Percentiles rank a stretch among this genome's conserved stretches.
phyloP scores from a whole-genome alignment of 2,113 vertebrate genomes.

The Poecile atricapillus region DNA sequence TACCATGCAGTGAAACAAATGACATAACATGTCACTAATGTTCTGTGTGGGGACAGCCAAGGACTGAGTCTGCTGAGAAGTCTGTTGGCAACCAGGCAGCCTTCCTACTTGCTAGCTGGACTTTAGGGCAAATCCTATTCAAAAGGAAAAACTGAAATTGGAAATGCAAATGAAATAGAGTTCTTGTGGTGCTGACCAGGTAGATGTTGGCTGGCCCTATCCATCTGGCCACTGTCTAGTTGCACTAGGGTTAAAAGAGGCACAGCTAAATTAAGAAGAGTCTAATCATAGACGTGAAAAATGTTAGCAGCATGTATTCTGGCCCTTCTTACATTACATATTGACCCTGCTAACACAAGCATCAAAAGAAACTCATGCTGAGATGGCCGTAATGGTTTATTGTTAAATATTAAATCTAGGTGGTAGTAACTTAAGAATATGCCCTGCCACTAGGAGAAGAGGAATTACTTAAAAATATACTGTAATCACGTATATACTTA shows the following conservation, averaged over 20 bases:
- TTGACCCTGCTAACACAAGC: background rate
- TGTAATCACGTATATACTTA: accelerated
- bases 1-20: background rate
- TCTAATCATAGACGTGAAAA: slow-evolving; percentile 11
- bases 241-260: background rate
- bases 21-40: background rate
- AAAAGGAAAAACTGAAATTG: background rate
- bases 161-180: background rate
- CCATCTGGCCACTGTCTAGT: background rate
- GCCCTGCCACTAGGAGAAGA: background rate
- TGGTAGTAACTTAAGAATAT: background rate
- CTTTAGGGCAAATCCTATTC: background rate
- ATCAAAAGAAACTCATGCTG: background rate
- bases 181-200: background rate
- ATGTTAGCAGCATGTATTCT: slow-evolving; percentile 28
- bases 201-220: background rate
- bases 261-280: slow-evolving; percentile 34
- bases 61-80: background rate
- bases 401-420: background rate
- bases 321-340: background rate
- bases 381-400: background rate
- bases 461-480: background rate
- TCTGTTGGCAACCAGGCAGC: background rate
- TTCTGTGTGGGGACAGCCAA: background rate
- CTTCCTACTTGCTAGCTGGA: background rate